Conservation (phyloP, 2,113 vertebrate genomes). For the Gopherus evgoodei region DNA sequence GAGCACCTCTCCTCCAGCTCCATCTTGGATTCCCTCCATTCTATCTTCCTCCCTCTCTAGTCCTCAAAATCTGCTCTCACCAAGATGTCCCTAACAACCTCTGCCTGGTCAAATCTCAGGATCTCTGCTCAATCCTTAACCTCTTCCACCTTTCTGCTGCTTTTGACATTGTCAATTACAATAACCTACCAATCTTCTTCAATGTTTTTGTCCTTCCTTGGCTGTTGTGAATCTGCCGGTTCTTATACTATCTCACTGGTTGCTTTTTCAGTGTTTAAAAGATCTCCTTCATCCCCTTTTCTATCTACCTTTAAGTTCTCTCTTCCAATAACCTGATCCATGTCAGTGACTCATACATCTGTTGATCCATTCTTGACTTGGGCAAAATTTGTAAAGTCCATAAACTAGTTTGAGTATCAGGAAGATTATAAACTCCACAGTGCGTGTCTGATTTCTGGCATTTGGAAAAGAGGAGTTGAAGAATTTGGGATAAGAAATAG, state of each 20-base stretch:
- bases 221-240: not conserved
- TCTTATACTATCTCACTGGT: not conserved
- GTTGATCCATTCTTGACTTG: not conserved
- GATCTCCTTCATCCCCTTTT: rapidly evolving
- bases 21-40: not conserved
- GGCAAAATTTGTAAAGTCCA: not conserved
- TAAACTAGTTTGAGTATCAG: not conserved
- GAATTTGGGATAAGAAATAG: rapidly evolving
- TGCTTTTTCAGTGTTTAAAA: not conserved
- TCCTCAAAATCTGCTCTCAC: not conserved
- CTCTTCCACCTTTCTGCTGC: not conserved
- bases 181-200: not conserved
- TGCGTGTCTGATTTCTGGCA: not conserved
- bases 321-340: not conserved
- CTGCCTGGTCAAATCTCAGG: not conserved
- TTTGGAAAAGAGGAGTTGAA: not conserved
- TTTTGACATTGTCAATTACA: rapidly evolving
- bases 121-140: rapidly evolving
- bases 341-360: not conserved
- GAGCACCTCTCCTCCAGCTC: not conserved
- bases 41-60: not conserved
- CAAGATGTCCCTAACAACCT: not conserved
- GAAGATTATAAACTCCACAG: not conserved
- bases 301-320: no score
- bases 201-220: not conserved